Evolutionary conservation across 1,140 invertebrate species (phyloP).

Genomic region (Pteromalus puparum): DNA sequence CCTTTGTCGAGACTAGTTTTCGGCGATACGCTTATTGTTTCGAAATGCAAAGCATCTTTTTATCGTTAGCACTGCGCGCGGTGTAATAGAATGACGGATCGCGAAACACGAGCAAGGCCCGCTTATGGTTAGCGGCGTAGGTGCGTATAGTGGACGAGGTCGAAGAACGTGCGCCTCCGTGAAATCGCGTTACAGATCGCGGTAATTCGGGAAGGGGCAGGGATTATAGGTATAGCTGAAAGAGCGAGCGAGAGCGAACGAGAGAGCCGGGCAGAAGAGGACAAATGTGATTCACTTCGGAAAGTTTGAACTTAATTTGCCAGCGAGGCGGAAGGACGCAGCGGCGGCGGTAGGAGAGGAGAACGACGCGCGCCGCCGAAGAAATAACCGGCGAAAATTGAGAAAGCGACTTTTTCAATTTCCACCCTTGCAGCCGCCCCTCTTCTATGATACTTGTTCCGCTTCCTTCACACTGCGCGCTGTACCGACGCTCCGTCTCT

Average conservation of each 20-base stretch:
- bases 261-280: not conserved
- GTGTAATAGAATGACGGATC: too few species aligned
- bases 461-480: not conserved
- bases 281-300: slow-evolving; percentile 40
- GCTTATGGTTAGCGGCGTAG: too few species aligned
- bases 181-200: not conserved
- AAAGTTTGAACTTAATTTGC: slow-evolving; percentile 57
- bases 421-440: slow-evolving; percentile 15
- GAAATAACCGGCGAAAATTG: slow-evolving; percentile 41
- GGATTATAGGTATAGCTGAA: not conserved
- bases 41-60: too few species aligned
- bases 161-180: too few species aligned
- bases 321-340: slow-evolving; percentile 26
- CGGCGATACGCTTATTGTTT: too few species aligned
- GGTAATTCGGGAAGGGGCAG: not conserved
- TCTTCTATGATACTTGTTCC: slow-evolving; percentile 32
- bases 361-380: slow-evolving; percentile 20
- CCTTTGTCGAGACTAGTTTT: too few species aligned
- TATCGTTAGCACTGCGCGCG: too few species aligned
- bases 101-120: too few species aligned
- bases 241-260: not conserved
- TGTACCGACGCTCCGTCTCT: not conserved
- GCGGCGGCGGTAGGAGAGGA: not conserved
- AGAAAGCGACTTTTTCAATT: slow-evolving; percentile 51
- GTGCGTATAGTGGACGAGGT: too few species aligned